Conservation (phyloP, 2,888 invertebrate species). For the Cosmorhoe ocellata region DNA sequence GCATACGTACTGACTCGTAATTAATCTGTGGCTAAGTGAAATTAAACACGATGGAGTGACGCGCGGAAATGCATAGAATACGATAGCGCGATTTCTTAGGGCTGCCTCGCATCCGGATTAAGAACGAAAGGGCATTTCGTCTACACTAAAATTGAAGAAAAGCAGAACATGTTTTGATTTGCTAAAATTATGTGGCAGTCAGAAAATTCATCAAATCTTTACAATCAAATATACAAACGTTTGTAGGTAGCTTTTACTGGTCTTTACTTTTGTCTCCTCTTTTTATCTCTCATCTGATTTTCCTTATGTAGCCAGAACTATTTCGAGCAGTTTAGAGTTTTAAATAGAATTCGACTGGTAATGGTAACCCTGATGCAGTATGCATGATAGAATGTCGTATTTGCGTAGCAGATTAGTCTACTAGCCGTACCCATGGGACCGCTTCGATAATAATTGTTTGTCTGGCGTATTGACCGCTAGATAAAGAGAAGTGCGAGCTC, state of each 20-base stretch:
- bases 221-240: too few species aligned
- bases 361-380: conserved; percentile 15
- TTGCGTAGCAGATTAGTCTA: conserved; percentile 17
- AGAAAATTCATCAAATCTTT: too few species aligned
- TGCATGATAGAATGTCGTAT: conserved; percentile 14
- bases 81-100: conserved; percentile 25
- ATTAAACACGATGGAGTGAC: conserved; percentile 47
- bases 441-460: conserved; percentile 31
- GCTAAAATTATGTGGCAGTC: too few species aligned
- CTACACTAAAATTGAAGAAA: neutral
- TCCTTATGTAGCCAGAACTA: too few species aligned
- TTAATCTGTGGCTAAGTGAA: conserved; percentile 48
- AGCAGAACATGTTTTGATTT: too few species aligned
- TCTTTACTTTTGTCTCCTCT: too few species aligned
- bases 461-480: conserved; percentile 30
- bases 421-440: conserved; percentile 27
- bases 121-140: neutral
- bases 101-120: conserved; percentile 20
- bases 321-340: too few species aligned
- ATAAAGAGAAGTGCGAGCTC: conserved; percentile 17
- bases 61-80: conserved; percentile 41
- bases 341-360: neutral
- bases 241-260: too few species aligned
- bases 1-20: conserved; percentile 17
- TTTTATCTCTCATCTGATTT: too few species aligned